Base-by-base conservation (phyloP, 1,140 invertebrate genomes). In the Diprion similis region DNA sequence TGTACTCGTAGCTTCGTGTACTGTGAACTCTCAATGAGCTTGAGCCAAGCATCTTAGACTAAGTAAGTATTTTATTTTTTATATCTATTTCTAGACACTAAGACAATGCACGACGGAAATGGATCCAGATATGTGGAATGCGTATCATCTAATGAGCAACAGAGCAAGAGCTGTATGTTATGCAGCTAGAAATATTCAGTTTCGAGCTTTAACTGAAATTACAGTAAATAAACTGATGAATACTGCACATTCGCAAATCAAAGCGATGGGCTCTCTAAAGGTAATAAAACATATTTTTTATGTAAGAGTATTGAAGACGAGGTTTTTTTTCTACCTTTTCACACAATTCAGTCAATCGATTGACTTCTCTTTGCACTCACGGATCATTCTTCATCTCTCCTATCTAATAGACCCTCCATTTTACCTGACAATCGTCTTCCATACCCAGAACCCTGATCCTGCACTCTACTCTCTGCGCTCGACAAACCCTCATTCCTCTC, bases 61-160 rank as follows among this genome's bases (percentile, higher is more conserved):
- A 19, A 18, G 66, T 71, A 69, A 73, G 37, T 73, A 70, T 45
- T 24, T 37, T 24, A 70, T 69, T 71, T 73, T 13, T 10, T 48
- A 45, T 67, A 70, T 68, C 69, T 71, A 68, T 24, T 81, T 74
- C 45, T 76, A 92, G 91, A 84, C 87, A 11, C 76, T 92, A 59
- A 88, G 85, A 78, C 90, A 92, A 68, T 94, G 93, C 82, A 94
- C 92, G 15, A 88, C 82, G 9, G 81, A 88, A 17, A 94, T 94
- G 92, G 91, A 93, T 83, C 81, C 89, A 45, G 90, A 92, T 78
- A 92, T 90, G 45, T 94, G 93, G 93, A 94, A 93, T 83, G 90
- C 91, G 8, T 94, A 94, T 80, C 92, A 93, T 81, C 87, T 93
- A 71, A 92, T 94, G 83, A 91, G 89, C 73, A 93, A 93, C 78